Conservation (phyloP, 2,797 vertebrate species). For the Enteromius mattozi region DNA sequence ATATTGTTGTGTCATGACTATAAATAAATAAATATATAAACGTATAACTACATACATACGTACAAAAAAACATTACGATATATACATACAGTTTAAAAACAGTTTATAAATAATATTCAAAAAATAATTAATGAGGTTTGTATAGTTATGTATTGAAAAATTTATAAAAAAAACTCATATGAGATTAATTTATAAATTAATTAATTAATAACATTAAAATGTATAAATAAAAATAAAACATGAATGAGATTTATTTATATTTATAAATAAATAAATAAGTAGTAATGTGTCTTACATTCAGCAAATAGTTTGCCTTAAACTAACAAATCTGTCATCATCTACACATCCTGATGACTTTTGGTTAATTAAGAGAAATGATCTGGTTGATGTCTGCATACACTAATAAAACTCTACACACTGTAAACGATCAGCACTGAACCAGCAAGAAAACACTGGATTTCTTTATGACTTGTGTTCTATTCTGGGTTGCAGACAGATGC, state of each 20-base stretch:
- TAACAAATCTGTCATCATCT: too few relatives aligned
- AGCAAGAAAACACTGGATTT: not conserved
- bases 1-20: not conserved
- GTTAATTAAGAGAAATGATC: not conserved
- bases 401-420: too few relatives aligned
- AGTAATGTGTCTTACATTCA: too few relatives aligned
- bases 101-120: not conserved
- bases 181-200: slow-evolving; percentile 18
- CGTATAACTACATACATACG: not conserved
- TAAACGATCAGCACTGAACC: not conserved
- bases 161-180: not conserved
- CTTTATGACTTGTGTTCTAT: too few relatives aligned
- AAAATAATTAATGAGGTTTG: not conserved
- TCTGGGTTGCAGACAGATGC: not conserved
- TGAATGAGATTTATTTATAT: too few relatives aligned
- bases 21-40: not conserved
- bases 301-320: too few relatives aligned
- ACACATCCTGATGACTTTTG: too few relatives aligned
- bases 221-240: too few relatives aligned
- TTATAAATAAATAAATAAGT: too few relatives aligned
- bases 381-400: not conserved
- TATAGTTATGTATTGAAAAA: too few relatives aligned
- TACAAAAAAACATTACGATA: not conserved
- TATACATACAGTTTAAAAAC: not conserved
- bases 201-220: too few relatives aligned